A percentile compares a stretch with the other conserved stretches of the same genome.
Conservation (phyloP, 35 echinoderm and acorn worm species). For the Ptychodera flava region DNA sequence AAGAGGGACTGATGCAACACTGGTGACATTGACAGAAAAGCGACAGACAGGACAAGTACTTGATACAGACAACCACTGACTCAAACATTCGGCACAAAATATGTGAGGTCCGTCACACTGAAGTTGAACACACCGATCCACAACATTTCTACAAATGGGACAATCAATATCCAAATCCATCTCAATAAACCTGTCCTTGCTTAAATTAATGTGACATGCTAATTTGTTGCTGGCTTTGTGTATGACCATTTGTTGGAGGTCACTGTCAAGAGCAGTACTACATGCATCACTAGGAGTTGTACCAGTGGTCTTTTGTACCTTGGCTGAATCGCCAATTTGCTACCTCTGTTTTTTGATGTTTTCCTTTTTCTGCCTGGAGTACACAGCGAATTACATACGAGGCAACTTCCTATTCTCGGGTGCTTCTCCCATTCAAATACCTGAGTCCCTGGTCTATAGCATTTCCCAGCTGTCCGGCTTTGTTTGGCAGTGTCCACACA, state of each 20-base stretch:
- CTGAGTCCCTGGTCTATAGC: background rate
- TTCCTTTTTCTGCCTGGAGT: background rate
- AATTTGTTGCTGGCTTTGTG: background rate
- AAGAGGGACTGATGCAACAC: background rate
- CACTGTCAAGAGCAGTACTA: background rate
- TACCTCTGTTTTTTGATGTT: background rate
- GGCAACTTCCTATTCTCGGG: background rate
- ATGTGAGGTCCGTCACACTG: background rate
- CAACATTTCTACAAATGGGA: background rate
- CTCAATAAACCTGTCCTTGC: background rate
- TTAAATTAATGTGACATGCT: background rate
- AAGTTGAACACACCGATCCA: background rate
- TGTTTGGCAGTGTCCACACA: background rate
- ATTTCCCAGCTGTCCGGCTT: background rate
- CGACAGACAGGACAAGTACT: background rate
- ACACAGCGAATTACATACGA: background rate
- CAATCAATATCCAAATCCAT: background rate
- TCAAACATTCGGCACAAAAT: background rate
- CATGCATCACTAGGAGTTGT: no score
- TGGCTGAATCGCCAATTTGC: background rate
- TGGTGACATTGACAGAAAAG: background rate
- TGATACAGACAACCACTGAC: background rate
- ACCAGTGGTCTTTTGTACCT: background rate
- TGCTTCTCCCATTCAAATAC: background rate
- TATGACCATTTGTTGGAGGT: background rate